Percentiles rank a stretch among this genome's conserved stretches.
Conservation (phyloP, 2,888 invertebrate genomes). For the Drosophila nr. perissopoda region DNA sequence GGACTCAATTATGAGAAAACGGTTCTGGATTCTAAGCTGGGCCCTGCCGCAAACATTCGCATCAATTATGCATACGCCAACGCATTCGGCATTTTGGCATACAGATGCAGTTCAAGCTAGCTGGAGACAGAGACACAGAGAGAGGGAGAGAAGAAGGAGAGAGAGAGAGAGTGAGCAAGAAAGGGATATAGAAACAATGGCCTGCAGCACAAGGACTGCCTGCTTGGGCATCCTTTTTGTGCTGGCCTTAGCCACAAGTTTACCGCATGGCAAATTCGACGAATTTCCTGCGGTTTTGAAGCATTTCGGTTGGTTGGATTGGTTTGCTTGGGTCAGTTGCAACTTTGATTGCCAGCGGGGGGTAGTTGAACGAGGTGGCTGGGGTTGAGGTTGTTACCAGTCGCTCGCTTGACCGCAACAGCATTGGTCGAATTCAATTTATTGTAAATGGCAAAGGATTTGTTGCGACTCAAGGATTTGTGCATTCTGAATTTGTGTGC, state of each 20-base stretch:
- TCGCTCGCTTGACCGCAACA: slow-evolving; percentile 63
- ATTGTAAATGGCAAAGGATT: slow-evolving; percentile 76
- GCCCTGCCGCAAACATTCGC: slow-evolving; percentile 75
- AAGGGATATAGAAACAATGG: slow-evolving; percentile 41
- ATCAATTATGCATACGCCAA: slow-evolving; percentile 82
- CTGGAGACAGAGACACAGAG: slow-evolving; percentile 19
- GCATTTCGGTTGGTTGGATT: slow-evolving; percentile 63
- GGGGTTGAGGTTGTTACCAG: background rate
- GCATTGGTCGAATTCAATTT: slow-evolving; percentile 80
- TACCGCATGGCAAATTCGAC: slow-evolving; percentile 81
- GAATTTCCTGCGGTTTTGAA: slow-evolving; percentile 78
- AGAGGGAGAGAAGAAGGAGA: background rate
- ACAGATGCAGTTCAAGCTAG: slow-evolving; percentile 28
- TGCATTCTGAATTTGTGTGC: slow-evolving; percentile 51
- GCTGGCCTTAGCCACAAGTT: slow-evolving; percentile 55
- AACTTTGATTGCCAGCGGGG: slow-evolving; percentile 62
- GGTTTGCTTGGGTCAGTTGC: slow-evolving; percentile 46
- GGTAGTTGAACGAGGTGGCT: background rate
- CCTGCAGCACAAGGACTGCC: slow-evolving; percentile 54
- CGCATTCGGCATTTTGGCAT: slow-evolving; percentile 53
- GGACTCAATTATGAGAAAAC: slow-evolving; percentile 78
- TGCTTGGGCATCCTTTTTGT: slow-evolving; percentile 67
- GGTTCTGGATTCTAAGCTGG: slow-evolving; percentile 61
- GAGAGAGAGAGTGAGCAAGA: background rate
- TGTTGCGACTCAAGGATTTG: slow-evolving; percentile 51